These are phyloP conservation scores for Mus minutoides DNA, from an alignment of 2,797 vertebrate species.

Conservation along the genomic window DNA sequence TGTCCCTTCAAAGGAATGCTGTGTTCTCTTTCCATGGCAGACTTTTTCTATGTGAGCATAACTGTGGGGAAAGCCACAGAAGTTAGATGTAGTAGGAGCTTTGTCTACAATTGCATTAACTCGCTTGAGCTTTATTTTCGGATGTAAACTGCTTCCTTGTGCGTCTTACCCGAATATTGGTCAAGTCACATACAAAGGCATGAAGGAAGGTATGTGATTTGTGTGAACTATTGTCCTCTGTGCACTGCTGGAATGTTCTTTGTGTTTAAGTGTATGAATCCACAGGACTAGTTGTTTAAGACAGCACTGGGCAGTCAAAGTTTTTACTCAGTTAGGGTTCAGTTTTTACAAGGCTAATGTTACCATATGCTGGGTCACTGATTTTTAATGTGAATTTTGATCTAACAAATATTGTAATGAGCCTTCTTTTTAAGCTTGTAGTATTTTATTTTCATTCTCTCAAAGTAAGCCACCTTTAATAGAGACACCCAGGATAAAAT, in stretches of 20 bases:
- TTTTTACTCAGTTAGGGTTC: neutral
- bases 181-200: neutral
- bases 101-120: neutral
- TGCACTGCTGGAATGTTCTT: neutral
- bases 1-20: neutral
- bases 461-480: slow-evolving; percentile 58
- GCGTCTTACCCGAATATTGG: neutral
- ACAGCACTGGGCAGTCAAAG: neutral
- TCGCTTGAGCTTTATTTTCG: neutral
- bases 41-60: neutral
- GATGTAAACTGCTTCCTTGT: neutral
- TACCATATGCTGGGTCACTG: neutral
- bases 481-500: slow-evolving; percentile 77
- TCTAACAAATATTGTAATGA: slow-evolving; percentile 29
- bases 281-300: neutral
- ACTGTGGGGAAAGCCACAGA: neutral
- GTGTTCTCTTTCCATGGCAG: slow-evolving; percentile 2
- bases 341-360: slow-evolving; percentile 28
- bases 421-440: slow-evolving; percentile 60
- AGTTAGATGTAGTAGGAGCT: neutral
- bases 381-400: slow-evolving; percentile 23
- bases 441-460: slow-evolving; percentile 57
- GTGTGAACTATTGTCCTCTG: neutral
- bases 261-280: neutral
- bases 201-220: neutral